These are phyloP conservation scores for Caenorhabditis latens DNA, from an alignment of 1,140 invertebrate species.

Conservation along the genomic window DNA sequence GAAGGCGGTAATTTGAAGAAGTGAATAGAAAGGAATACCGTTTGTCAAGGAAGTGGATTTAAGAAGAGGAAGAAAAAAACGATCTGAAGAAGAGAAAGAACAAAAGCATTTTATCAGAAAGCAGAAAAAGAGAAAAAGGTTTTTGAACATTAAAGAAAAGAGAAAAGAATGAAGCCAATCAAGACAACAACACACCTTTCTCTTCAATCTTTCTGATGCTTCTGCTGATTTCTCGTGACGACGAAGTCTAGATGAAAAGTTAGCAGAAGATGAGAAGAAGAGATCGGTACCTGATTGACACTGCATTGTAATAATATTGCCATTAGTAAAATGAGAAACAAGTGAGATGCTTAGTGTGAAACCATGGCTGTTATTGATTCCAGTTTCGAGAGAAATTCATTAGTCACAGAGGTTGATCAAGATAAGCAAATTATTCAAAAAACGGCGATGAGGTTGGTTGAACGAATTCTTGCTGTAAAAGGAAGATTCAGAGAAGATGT, in stretches of 20 bases:
- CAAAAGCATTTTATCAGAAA: neutral
- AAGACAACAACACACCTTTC: neutral
- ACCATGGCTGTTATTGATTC: constrained; percentile 25
- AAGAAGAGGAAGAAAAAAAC: neutral
- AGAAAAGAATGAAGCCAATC: constrained; percentile 39
- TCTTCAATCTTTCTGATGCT: neutral
- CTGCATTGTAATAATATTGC: constrained; percentile 52
- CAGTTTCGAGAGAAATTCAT: constrained; percentile 2
- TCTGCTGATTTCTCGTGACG: constrained; percentile 41
- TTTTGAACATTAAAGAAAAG: constrained; percentile 28
- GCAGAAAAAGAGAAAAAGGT: neutral
- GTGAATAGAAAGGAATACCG: neutral
- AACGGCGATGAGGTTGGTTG: neutral
- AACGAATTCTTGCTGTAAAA: neutral
- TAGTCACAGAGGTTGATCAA: constrained; percentile 16
- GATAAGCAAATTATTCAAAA: constrained; percentile 9
- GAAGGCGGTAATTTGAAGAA: constrained; percentile 48
- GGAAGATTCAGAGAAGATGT: neutral
- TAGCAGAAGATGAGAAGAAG: neutral
- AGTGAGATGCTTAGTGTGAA: constrained; percentile 23
- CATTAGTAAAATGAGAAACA: constrained; percentile 26
- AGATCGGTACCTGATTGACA: constrained; percentile 53
- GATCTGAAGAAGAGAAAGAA: neutral
- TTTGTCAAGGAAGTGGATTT: neutral
- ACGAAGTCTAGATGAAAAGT: neutral